Evolutionary conservation across 1,140 invertebrate species (phyloP).

Genomic region (Drosophila nigrodunni): DNA sequence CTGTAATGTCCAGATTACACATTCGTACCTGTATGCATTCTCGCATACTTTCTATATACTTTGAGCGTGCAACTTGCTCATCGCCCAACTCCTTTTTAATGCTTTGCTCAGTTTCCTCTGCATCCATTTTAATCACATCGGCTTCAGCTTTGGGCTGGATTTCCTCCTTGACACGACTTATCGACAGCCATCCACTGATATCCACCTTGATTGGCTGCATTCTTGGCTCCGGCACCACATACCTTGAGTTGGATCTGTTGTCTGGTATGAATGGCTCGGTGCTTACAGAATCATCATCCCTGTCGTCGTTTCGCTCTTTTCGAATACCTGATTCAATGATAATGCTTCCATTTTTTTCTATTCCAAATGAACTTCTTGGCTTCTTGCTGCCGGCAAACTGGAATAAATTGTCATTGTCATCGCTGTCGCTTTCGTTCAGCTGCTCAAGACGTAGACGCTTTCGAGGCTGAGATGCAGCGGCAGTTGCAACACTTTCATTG

Average conservation of each 20-base stretch:
- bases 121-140: slow-evolving; percentile 11
- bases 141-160: slow-evolving; percentile 23
- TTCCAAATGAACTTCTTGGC: not conserved
- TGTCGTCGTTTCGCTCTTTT: not conserved
- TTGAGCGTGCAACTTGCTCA: slow-evolving; percentile 29
- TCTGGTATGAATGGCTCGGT: slow-evolving; percentile 48
- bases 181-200: slow-evolving; percentile 64
- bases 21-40: slow-evolving; percentile 62
- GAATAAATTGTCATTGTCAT: slow-evolving; percentile 65
- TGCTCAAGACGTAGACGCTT: slow-evolving; percentile 55
- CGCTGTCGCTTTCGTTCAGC: slow-evolving; percentile 62
- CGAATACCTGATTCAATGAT: slow-evolving; percentile 30
- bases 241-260: slow-evolving; percentile 56
- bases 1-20: slow-evolving; percentile 45
- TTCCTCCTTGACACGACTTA: slow-evolving; percentile 59
- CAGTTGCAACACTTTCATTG: not conserved
- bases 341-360: slow-evolving; percentile 37
- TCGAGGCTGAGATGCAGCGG: slow-evolving; percentile 22
- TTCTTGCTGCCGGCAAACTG: slow-evolving; percentile 59
- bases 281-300: slow-evolving; percentile 27
- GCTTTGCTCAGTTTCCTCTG: not conserved
- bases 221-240: slow-evolving; percentile 56
- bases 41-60: slow-evolving; percentile 59
- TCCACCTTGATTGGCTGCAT: slow-evolving; percentile 49
- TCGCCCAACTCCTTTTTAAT: slow-evolving; percentile 46